Conservation (phyloP, 2,797 vertebrate genomes). For the Rhadinocentrus ornatus region DNA sequence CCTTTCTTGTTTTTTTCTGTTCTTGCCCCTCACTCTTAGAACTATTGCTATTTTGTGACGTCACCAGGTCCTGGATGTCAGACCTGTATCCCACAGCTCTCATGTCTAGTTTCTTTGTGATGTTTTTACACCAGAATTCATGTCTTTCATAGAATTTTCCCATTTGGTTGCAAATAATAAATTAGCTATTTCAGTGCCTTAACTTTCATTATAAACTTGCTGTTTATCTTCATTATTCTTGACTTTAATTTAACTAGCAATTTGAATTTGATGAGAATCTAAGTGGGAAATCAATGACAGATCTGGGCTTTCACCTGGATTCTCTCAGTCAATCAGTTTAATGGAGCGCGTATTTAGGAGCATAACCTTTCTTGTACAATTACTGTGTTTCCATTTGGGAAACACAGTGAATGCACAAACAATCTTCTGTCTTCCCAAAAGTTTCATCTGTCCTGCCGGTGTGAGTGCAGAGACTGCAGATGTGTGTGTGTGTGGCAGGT, state of each 20-base stretch:
- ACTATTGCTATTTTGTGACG: slow-evolving; percentile 14
- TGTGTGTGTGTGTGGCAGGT: slow-evolving; percentile 18
- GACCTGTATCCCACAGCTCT: slow-evolving; percentile 4
- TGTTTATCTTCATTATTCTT: slow-evolving; percentile 50
- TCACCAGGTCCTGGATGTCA: slow-evolving; percentile 3
- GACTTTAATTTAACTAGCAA: slow-evolving; percentile 52
- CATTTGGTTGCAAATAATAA: slow-evolving; percentile 17
- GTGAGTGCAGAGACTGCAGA: slow-evolving; percentile 3
- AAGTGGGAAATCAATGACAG: slow-evolving; percentile 55
- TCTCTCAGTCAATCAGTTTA: slow-evolving; percentile 59
- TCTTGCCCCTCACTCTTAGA: not conserved
- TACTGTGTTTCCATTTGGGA: slow-evolving; percentile 30
- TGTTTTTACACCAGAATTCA: slow-evolving; percentile 4
- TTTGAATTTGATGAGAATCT: slow-evolving; percentile 55
- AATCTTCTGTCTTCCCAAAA: slow-evolving; percentile 51
- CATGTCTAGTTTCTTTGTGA: not conserved
- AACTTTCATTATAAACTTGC: slow-evolving; percentile 15
- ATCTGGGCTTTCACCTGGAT: slow-evolving; percentile 57
- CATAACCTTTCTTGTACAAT: slow-evolving; percentile 27
- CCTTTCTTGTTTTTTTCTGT: slow-evolving; percentile 5
- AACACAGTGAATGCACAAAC: slow-evolving; percentile 39
- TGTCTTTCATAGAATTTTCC: not conserved
- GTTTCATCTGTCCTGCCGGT: slow-evolving; percentile 20
- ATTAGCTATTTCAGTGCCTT: slow-evolving; percentile 17
- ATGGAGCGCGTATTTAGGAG: slow-evolving; percentile 53